A percentile compares a stretch with the other conserved stretches of the same genome.
Conservation (phyloP, 2,113 vertebrate species). For the Apaloderma vittatum region DNA sequence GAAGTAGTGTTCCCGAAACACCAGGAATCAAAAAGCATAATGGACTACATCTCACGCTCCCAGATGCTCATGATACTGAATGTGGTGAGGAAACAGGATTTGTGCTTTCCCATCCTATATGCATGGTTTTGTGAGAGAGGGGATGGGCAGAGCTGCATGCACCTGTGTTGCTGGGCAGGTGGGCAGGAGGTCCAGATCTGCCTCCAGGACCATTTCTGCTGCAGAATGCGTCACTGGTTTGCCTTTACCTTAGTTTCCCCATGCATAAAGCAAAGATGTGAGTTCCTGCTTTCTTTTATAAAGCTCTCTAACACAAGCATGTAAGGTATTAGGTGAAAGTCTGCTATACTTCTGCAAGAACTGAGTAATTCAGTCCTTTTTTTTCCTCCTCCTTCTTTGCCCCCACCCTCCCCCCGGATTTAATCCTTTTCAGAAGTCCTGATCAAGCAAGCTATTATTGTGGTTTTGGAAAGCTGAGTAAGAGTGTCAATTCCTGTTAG, state of each 20-base stretch:
- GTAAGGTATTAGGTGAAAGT: neutral
- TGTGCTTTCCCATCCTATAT: neutral
- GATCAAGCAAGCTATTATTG: neutral
- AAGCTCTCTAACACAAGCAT: neutral
- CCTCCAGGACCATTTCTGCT: neutral
- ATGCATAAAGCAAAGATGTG: neutral
- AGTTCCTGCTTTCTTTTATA: neutral
- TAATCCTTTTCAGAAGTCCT: neutral
- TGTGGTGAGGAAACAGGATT: slow-evolving; percentile 82
- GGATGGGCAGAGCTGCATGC: accelerated
- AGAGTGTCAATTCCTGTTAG: neutral
- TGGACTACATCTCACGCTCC: slow-evolving; percentile 88
- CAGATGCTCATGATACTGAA: slow-evolving; percentile 91
- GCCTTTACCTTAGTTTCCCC: neutral
- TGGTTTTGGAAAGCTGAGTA: neutral
- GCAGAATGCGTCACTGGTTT: neutral
- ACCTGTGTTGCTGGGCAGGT: neutral
- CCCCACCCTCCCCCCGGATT: accelerated
- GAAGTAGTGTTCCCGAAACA: slow-evolving; percentile 86
- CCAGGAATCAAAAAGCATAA: slow-evolving; percentile 84
- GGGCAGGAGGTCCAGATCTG: neutral
- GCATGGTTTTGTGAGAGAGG: neutral
- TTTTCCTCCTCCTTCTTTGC: neutral
- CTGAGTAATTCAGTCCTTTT: neutral
- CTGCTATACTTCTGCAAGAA: neutral